Evolutionary conservation across 2,797 vertebrate species (phyloP).

Genomic region (Lagorchestes hirsutus): DNA sequence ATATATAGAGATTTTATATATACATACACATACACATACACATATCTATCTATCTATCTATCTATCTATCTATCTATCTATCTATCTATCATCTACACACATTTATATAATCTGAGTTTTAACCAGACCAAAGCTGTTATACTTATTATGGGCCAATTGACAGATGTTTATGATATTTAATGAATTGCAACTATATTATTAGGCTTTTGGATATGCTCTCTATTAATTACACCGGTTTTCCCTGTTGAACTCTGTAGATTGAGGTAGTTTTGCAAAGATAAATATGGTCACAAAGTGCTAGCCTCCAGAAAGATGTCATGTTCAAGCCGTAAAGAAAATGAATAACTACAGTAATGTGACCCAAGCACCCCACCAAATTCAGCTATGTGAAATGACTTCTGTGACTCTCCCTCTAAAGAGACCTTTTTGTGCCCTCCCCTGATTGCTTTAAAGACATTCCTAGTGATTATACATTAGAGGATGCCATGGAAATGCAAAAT

Average conservation of each 20-base stretch:
- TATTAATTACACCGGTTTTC: conserved; percentile 28
- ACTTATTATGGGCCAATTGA: neutral
- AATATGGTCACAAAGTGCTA: conserved; percentile 28
- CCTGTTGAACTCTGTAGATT: conserved; percentile 33
- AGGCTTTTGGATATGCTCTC: conserved; percentile 20
- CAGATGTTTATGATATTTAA: neutral
- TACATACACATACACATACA: too few relatives aligned
- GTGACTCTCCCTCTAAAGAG: conserved; percentile 33
- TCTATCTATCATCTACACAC: too few relatives aligned
- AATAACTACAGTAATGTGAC: conserved; percentile 4
- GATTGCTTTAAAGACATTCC: conserved; percentile 28
- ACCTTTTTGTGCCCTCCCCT: conserved; percentile 37
- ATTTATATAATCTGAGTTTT: neutral
- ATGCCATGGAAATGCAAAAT: conserved; percentile 11
- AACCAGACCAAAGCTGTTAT: neutral
- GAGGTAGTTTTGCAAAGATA: conserved; percentile 21
- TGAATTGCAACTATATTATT: neutral
- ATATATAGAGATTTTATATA: too few relatives aligned
- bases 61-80: too few relatives aligned
- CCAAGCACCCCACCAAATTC: neutral
- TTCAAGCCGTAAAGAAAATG: neutral
- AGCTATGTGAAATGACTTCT: conserved; percentile 48
- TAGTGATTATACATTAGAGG: conserved; percentile 21
- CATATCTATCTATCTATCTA: too few relatives aligned
- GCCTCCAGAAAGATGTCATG: conserved; percentile 41